A percentile compares a stretch with the other conserved stretches of the same genome.
These are phyloP conservation scores for Sinodicranocentrus sp. DNA, from an alignment of 2,888 invertebrate species.

Conservation along the genomic window DNA sequence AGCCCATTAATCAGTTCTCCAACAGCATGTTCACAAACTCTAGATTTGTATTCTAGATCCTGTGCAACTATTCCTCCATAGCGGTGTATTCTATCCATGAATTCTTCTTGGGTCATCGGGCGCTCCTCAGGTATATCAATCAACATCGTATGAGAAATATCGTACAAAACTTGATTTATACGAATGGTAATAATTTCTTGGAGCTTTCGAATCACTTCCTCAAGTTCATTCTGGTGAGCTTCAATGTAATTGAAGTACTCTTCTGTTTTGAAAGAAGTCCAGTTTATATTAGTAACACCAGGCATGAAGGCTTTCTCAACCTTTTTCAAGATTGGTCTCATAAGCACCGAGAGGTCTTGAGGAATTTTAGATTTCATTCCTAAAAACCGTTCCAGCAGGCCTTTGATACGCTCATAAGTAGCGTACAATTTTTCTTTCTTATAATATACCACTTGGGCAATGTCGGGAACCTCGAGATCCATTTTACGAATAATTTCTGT, in stretches of 20 bases:
- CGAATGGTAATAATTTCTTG: conserved; percentile 72
- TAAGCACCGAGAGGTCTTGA: conserved; percentile 70
- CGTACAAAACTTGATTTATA: conserved; percentile 71
- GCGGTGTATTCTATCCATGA: conserved; percentile 66
- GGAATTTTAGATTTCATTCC: conserved; percentile 70
- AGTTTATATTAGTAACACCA: conserved; percentile 87
- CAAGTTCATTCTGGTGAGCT: conserved; percentile 71
- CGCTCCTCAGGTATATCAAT: conserved; percentile 72
- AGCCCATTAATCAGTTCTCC: conserved; percentile 89
- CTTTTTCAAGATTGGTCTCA: conserved; percentile 72
- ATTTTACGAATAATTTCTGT: conserved; percentile 90
- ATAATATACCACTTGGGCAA: conserved; percentile 86
- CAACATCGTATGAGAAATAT: conserved; percentile 74
- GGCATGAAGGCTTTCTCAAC: conserved; percentile 86
- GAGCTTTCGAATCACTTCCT: conserved; percentile 71
- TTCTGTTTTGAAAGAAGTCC: conserved; percentile 88
- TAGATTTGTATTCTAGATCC: conserved; percentile 75
- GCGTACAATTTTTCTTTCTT: conserved; percentile 85
- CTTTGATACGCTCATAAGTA: conserved; percentile 83
- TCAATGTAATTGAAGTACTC: conserved; percentile 77
- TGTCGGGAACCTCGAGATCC: conserved; percentile 86
- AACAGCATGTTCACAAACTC: conserved; percentile 86
- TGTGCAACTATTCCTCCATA: conserved; percentile 72
- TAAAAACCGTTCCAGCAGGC: conserved; percentile 81
- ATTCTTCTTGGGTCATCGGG: conserved; percentile 69